Conservation (phyloP, 2,797 vertebrate species). For the Phyllotis vaccarum region DNA sequence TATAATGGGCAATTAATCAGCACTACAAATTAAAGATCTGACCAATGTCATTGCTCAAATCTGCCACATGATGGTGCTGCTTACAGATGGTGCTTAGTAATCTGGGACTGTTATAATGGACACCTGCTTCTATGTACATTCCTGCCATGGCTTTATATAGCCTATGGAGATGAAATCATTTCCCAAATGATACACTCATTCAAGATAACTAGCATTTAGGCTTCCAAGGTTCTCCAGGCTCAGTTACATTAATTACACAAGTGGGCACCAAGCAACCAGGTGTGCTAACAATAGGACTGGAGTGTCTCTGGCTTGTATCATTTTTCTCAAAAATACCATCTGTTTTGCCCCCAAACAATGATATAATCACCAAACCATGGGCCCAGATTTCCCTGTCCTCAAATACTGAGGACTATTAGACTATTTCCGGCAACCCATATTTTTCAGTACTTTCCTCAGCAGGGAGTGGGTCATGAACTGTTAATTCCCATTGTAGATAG, state of each 20-base stretch:
- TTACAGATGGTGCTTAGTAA: background rate
- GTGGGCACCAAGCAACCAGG: background rate
- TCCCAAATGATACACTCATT: background rate
- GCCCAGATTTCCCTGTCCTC: background rate
- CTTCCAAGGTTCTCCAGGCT: background rate
- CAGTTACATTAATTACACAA: background rate
- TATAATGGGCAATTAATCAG: background rate
- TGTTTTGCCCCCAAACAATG: background rate
- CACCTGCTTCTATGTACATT: no score
- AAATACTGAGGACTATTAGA: background rate
- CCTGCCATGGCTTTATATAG: no score
- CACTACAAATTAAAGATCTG: accelerated
- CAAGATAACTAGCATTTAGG: background rate
- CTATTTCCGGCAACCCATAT: background rate
- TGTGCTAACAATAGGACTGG: background rate
- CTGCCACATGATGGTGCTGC: background rate
- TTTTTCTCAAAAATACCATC: background rate
- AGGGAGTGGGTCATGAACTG: background rate
- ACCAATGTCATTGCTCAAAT: background rate
- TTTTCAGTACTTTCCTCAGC: background rate
- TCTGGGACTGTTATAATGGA: no score
- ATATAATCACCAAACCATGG: background rate
- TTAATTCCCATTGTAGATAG: background rate
- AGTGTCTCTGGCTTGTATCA: background rate
- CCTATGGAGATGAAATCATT: background rate